Base-by-base conservation (phyloP, 2,797 vertebrate genomes). In the Brachyrhaphis roseni region DNA sequence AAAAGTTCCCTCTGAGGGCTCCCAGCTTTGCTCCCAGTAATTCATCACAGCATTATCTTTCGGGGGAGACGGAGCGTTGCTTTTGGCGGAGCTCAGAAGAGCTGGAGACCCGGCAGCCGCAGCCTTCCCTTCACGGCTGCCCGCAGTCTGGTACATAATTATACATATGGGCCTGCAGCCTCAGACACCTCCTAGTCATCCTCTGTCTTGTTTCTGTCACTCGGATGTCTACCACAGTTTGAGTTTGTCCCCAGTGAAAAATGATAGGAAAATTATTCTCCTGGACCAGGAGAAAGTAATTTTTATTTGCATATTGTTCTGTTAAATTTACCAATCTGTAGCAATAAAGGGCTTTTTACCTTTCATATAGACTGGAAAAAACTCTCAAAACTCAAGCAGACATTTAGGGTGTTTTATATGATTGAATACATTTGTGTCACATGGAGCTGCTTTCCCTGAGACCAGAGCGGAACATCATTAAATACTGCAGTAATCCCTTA, bases 131-230 rank as follows among this genome's bases (percentile, higher is more conserved):
- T 79, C 79, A 68, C 49, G 1, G 34, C 84, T 15, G 86, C 92
- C 90, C 76, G 77, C 80, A 91, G 93, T 87, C 78, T 80, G 43
- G 82, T 91, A 87, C 93, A 94, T 95, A 95, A 95, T 95, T 93
- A 94, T 93, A 94, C 91, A 88, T 87, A 87, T 51, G 11, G 34
- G 88, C 95, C 86, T 36, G 72, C 75, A 80, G 95, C 95, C 90
- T 88, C 91, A 95, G 94, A 96, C 95, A 95, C 95, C 95, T 95
- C 92, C 91, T 87, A 95, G 95, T 95, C 92, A 93, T 92, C 88
- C 86, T 95, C 93, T 94, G 95, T 95, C 95, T 95, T 95, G 94
- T 92, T 87, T 93, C 93, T 96, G 95, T 96, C 95, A 95, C 90
- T 94, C 92, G 92, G 89, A 96, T 95, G 93, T 94, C 66, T 78